Percentiles rank a stretch among this genome's conserved stretches.
Conservation (phyloP, 2,888 invertebrate genomes). For the Saturnia pavonia region DNA sequence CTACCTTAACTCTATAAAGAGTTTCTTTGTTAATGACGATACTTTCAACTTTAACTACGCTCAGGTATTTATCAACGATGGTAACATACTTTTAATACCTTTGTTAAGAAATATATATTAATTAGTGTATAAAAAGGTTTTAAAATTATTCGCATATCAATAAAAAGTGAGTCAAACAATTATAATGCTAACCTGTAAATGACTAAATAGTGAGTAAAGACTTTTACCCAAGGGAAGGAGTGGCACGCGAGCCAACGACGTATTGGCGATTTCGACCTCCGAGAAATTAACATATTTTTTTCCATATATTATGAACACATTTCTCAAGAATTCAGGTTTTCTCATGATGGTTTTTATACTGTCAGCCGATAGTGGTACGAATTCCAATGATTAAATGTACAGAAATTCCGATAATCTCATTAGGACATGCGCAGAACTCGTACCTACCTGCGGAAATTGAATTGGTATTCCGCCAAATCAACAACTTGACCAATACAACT, state of each 20-base stretch:
- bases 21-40: constrained; percentile 95
- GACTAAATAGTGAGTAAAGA: not conserved
- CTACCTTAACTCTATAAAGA: constrained; percentile 98
- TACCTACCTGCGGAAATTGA: not conserved
- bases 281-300: not conserved
- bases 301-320: not conserved
- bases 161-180: not conserved
- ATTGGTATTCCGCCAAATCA: not conserved
- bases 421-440: not conserved
- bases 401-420: not conserved
- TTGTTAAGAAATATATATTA: too few species aligned
- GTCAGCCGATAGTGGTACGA: not conserved
- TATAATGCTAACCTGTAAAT: not conserved
- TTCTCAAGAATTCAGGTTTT: not conserved
- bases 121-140: too few species aligned
- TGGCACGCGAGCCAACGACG: not conserved
- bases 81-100: too few species aligned
- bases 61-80: constrained; percentile 75
- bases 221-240: not conserved
- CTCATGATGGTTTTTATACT: not conserved
- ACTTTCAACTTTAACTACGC: constrained; percentile 94
- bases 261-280: not conserved
- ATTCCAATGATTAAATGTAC: not conserved
- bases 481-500: not conserved
- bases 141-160: too few species aligned